Percentiles rank a stretch among this genome's conserved stretches.
Evolutionary conservation across 2,888 invertebrate genomes (phyloP).

Genomic region (Diaperis boleti): DNA sequence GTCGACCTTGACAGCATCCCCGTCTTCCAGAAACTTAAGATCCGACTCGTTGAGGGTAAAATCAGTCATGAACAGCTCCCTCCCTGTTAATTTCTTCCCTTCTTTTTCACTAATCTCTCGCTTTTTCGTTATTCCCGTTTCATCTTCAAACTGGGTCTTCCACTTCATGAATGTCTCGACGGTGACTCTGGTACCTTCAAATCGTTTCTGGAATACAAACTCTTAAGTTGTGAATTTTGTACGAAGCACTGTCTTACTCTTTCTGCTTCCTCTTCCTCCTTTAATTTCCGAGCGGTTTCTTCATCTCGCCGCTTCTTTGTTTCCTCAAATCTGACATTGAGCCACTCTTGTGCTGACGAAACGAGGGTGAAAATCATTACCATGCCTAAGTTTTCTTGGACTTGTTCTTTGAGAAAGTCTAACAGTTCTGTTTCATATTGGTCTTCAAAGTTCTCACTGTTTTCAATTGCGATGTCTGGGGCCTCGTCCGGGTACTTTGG

Average conservation of each 20-base stretch:
- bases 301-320: slow-evolving; percentile 80
- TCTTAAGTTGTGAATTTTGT: too few species aligned
- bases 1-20: slow-evolving; percentile 90
- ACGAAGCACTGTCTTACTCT: slow-evolving; percentile 75
- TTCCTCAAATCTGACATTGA: slow-evolving; percentile 87
- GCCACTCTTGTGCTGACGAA: slow-evolving; percentile 92
- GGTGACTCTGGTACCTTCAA: slow-evolving; percentile 95
- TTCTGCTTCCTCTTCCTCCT: slow-evolving; percentile 90
- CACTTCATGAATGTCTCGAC: slow-evolving; percentile 96
- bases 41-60: slow-evolving; percentile 96
- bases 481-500: slow-evolving; percentile 90
- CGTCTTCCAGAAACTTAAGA: slow-evolving; percentile 93
- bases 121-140: slow-evolving; percentile 82
- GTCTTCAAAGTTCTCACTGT: slow-evolving; percentile 81
- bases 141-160: slow-evolving; percentile 93
- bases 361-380: slow-evolving; percentile 98
- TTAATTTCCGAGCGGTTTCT: slow-evolving; percentile 74
- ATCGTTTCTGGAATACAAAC: slow-evolving; percentile 82
- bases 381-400: slow-evolving; percentile 93
- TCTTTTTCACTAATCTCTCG: slow-evolving; percentile 79
- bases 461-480: slow-evolving; percentile 83
- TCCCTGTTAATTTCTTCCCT: slow-evolving; percentile 89
- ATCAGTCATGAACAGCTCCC: slow-evolving; percentile 93
- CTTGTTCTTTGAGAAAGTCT: slow-evolving; percentile 77
- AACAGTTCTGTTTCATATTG: slow-evolving; percentile 75